Conservation (phyloP, 2,113 vertebrate species). For the Trichechus manatus region DNA sequence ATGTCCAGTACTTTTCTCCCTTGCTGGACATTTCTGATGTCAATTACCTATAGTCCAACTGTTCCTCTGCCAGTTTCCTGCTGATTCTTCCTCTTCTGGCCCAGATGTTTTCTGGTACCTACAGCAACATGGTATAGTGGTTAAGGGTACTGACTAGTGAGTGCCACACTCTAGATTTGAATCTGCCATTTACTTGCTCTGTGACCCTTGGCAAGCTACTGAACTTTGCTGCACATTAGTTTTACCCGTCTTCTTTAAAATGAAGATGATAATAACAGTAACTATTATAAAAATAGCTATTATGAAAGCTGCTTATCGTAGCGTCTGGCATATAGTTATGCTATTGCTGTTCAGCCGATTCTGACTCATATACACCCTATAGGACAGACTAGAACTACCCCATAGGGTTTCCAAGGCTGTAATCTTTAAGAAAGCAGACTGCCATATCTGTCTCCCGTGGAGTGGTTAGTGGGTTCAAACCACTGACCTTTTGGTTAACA, state of each 20-base stretch:
- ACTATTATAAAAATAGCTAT: not conserved
- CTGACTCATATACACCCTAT: no score
- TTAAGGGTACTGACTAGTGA: not conserved
- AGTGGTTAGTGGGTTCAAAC: no score
- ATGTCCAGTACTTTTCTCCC: not conserved
- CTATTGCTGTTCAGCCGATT: no score
- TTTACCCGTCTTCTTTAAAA: constrained; percentile 31
- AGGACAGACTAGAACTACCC: no score
- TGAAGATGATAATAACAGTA: not conserved
- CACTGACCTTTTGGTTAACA: no score
- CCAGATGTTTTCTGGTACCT: not conserved
- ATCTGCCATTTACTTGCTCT: not conserved
- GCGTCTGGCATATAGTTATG: not conserved
- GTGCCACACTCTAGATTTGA: constrained; percentile 29
- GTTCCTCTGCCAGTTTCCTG: not conserved
- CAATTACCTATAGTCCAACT: not conserved
- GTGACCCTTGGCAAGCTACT: not conserved
- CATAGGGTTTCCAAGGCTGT: no score
- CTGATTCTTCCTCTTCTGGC: constrained; percentile 11
- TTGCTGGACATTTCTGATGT: not conserved
- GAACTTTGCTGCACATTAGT: not conserved
- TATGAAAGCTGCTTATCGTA: not conserved
- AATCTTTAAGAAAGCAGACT: no score
- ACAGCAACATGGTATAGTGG: not conserved
- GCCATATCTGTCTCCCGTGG: no score